phyloP scores from a whole-genome alignment of 1,140 invertebrate genomes.

The Drosophila pandora region DNA sequence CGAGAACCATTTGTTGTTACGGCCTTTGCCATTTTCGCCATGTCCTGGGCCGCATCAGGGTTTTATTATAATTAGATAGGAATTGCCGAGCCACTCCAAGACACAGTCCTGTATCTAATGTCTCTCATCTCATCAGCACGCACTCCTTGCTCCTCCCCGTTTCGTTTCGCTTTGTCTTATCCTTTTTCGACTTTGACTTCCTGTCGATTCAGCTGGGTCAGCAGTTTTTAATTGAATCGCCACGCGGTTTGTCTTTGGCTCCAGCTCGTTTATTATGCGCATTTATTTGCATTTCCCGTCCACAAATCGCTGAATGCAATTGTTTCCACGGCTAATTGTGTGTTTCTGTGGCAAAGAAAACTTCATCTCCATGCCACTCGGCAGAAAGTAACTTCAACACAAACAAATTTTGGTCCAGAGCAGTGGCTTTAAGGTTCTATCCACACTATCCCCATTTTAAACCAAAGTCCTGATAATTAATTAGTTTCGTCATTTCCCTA shows the following conservation, averaged over 20 bases:
- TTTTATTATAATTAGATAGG: constrained; percentile 71
- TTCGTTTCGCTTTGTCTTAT: constrained; percentile 19
- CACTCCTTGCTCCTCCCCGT: constrained; percentile 6
- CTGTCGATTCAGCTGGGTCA: constrained; percentile 58
- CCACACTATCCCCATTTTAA: background rate
- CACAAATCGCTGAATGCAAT: constrained; percentile 57
- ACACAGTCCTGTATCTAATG: constrained; percentile 39
- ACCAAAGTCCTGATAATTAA: background rate
- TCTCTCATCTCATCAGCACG: constrained; percentile 52
- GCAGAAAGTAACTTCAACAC: constrained; percentile 33
- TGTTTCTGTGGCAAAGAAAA: constrained; percentile 44
- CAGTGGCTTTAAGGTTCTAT: background rate
- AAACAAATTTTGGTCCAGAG: background rate
- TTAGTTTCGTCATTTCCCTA: background rate
- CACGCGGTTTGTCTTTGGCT: constrained; percentile 40
- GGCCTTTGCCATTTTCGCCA: constrained; percentile 18
- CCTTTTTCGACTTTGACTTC: constrained; percentile 48
- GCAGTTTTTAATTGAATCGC: constrained; percentile 82
- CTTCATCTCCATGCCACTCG: constrained; percentile 33
- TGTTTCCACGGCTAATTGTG: constrained; percentile 41
- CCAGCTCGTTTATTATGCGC: constrained; percentile 61
- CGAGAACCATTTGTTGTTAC: constrained; percentile 56
- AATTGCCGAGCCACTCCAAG: constrained; percentile 45
- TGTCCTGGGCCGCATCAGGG: constrained; percentile 20
- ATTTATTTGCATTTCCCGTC: constrained; percentile 69